Percentiles rank a stretch among this genome's conserved stretches.
Conservation (phyloP, 2,113 vertebrate species). For the Sebastes fasciatus region DNA sequence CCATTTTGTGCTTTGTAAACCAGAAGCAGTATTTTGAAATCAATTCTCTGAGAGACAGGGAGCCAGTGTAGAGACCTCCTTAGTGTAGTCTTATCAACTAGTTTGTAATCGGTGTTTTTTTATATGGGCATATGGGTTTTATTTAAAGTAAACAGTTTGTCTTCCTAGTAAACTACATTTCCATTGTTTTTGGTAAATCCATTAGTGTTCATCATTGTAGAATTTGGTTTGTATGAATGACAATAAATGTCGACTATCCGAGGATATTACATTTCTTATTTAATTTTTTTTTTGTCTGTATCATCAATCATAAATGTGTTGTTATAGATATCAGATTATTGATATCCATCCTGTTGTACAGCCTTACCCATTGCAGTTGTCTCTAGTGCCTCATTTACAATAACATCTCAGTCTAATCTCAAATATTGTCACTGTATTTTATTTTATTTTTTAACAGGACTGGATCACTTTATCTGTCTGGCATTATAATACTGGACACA, state of each 20-base stretch:
- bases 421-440: not conserved
- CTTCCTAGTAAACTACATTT: not conserved
- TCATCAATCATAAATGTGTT: not conserved
- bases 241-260: not conserved
- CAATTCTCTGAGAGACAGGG: no score
- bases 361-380: no score
- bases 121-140: not conserved
- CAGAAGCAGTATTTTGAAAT: no score
- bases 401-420: not conserved
- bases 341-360: not conserved
- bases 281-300: not conserved
- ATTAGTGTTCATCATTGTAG: not conserved
- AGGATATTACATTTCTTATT: not conserved
- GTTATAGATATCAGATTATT: not conserved
- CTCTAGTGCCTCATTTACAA: not conserved
- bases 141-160: no score
- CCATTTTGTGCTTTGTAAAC: no score
- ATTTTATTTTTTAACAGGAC: constrained; percentile 14
- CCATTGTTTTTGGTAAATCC: no score
- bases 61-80: no score
- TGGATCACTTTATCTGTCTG: constrained; percentile 18
- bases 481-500: constrained; percentile 39
- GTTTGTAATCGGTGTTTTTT: not conserved
- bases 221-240: not conserved
- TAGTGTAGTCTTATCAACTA: not conserved